Evolutionary conservation across 2,888 invertebrate genomes (phyloP).

Genomic region (Lasius platythorax): DNA sequence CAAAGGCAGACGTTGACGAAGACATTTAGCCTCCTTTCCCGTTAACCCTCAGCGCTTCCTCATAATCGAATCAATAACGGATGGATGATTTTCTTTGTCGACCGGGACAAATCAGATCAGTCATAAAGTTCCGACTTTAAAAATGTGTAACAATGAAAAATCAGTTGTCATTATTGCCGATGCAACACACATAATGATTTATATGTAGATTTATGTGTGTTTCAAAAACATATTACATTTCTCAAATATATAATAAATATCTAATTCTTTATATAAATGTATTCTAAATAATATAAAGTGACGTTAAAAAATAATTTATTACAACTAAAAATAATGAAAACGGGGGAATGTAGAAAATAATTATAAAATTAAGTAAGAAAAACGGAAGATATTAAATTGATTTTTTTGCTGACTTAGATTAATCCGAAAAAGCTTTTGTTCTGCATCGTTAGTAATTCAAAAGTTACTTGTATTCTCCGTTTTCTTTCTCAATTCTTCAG

Average conservation of each 20-base stretch:
- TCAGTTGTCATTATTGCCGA: constrained; percentile 53
- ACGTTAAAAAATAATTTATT: neutral
- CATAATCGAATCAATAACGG: constrained; percentile 79
- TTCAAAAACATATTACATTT: neutral
- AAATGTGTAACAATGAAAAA: constrained; percentile 54
- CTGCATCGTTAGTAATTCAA: constrained; percentile 9
- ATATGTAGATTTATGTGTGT: neutral
- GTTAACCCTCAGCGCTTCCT: constrained; percentile 71
- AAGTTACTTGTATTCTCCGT: neutral
- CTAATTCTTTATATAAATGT: neutral
- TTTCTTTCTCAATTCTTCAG: constrained; percentile 6
- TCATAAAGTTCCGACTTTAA: constrained; percentile 57
- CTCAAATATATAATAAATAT: neutral
- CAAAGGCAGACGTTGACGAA: constrained; percentile 65
- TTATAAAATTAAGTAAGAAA: constrained; percentile 3
- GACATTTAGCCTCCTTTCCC: constrained; percentile 77
- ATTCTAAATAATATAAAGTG: neutral
- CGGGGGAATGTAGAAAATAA: neutral
- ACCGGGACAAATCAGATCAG: constrained; percentile 68
- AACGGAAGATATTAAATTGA: constrained; percentile 22
- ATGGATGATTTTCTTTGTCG: constrained; percentile 74
- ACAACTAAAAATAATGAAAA: neutral
- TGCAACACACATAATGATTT: neutral
- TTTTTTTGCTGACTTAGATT: constrained; percentile 16
- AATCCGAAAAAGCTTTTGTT: constrained; percentile 30